Evolutionary conservation across 2,113 vertebrate genomes (phyloP).

Genomic region (Speoplatyrhinus poulsoni): DNA sequence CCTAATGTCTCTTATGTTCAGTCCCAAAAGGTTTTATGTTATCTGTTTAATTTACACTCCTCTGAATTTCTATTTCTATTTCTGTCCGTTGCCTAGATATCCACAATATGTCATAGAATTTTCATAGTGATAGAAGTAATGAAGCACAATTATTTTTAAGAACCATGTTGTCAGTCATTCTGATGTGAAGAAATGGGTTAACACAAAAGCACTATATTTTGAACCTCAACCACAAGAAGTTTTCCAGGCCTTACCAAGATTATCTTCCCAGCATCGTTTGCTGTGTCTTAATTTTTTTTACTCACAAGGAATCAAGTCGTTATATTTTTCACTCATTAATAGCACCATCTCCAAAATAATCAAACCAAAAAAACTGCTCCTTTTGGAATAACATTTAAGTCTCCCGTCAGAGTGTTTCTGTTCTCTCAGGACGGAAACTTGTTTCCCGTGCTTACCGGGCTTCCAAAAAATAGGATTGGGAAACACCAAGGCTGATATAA

Average conservation of each 20-base stretch:
- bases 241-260: conserved; percentile 46
- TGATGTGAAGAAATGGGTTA: conserved; percentile 7
- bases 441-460: conserved; percentile 50
- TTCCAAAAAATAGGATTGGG: conserved; percentile 20
- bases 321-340: conserved; percentile 62
- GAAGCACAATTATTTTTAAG: conserved; percentile 1
- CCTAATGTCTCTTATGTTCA: conserved; percentile 58
- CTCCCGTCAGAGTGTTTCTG: conserved; percentile 50
- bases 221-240: conserved; percentile 41
- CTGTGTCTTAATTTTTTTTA: conserved; percentile 53
- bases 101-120: conserved; percentile 15
- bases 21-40: conserved; percentile 49
- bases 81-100: conserved; percentile 25
- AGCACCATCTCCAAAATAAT: conserved; percentile 43
- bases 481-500: conserved; percentile 30
- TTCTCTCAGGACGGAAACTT: conserved; percentile 47
- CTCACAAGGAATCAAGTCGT: conserved; percentile 42
- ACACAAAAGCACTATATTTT: conserved; percentile 25
- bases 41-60: conserved; percentile 46
- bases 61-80: not conserved
- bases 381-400: conserved; percentile 50
- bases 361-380: conserved; percentile 42
- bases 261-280: conserved; percentile 57
- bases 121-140: conserved; percentile 3
- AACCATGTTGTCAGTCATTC: conserved; percentile 5